Evolutionary conservation across 2,113 vertebrate genomes (phyloP), one percentile per base, ranked within the genome.

Genomic region (Sylvilagus bachmani): DNA sequence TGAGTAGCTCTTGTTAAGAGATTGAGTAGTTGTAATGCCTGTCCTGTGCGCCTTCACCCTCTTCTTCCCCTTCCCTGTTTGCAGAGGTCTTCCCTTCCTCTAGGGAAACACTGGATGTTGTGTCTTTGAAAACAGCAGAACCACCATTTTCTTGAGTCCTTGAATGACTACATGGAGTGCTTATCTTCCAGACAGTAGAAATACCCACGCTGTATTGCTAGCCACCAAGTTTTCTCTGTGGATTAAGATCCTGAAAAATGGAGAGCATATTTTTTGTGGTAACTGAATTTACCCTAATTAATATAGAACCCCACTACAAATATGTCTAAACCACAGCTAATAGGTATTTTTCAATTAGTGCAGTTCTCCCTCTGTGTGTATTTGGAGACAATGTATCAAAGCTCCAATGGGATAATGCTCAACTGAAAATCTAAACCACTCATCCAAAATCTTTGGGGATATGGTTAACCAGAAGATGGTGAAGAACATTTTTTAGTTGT

Each of bases 401-500:
- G 2, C 6, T 27, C 12, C 8, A 16, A 6, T 19, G 25, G 22
- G 9, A 9, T 71, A 85, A 67, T 36, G 36, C 2, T 24, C 78
- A 22, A 44, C 29, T 66, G 33, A 78, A 80, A 58, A 38, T 61
- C 2, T 75, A 90, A 93, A n/a, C 0, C 12, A 21, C 33, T 75
- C 14, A 29, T 61, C 13, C 22, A 84, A 70, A 86, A 51, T 87
- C 11, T 36, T 74, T 79, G 9, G 49, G 6, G 12, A 75, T n/a
- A 27, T 33, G 44, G 2, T 88, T 78, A 69, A n/a, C 12, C 84
- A 71, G 17, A 71, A 74, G 22, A 3, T 7, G 12, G 6, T 17
- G 55, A 88, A 81, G 21, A 75, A 44, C 2, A 92, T n/a, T 36
- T 89, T 94, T 61, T 44, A 85, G 10, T 70, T 92, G 38, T 17